Percentiles rank a stretch among this genome's conserved stretches.
These are phyloP conservation scores for Phragmatobia fuliginosa DNA, from an alignment of 2,888 invertebrate species.

Conservation along the genomic window DNA sequence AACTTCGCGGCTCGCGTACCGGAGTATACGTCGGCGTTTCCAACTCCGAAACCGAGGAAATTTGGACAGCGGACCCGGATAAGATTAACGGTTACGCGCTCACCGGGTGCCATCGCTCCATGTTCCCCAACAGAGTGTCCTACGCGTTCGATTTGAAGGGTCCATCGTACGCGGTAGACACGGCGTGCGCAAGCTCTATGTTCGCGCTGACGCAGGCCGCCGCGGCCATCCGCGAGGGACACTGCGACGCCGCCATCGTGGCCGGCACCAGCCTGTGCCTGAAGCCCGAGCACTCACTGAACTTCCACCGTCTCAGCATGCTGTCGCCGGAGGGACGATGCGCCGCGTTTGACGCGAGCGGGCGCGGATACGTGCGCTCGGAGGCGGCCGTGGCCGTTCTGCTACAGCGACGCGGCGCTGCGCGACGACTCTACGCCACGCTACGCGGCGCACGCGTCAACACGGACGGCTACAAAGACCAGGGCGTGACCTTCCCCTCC, in stretches of 20 bases:
- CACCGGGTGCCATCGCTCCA: constrained; percentile 97
- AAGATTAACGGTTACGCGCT: constrained; percentile 95
- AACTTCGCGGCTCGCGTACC: constrained; percentile 94
- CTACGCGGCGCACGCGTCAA: constrained; percentile 96
- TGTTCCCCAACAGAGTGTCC: constrained; percentile 99
- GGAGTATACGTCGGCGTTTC: constrained; percentile 98
- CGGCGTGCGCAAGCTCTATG: constrained; percentile 98
- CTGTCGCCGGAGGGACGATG: constrained; percentile 96
- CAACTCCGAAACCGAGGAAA: constrained; percentile 95
- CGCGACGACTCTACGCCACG: constrained; percentile 94
- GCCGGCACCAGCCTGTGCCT: constrained; percentile 96
- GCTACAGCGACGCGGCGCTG: constrained; percentile 92
- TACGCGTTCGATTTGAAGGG: constrained; percentile 98
- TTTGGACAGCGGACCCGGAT: constrained; percentile 95
- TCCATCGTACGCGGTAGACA: constrained; percentile 98
- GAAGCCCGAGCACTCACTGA: constrained; percentile 96
- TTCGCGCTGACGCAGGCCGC: constrained; percentile 96
- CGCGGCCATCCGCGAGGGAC: constrained; percentile 93
- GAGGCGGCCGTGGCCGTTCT: constrained; percentile 95
- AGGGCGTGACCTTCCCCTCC: constrained; percentile 95
- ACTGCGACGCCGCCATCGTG: constrained; percentile 98
- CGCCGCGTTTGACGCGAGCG: constrained; percentile 97
- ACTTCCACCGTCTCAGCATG: constrained; percentile 98
- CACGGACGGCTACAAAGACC: constrained; percentile 96
- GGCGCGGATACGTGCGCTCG: constrained; percentile 96